Evolutionary conservation across 2,113 vertebrate species (phyloP).

Genomic region (Alosa alosa): DNA sequence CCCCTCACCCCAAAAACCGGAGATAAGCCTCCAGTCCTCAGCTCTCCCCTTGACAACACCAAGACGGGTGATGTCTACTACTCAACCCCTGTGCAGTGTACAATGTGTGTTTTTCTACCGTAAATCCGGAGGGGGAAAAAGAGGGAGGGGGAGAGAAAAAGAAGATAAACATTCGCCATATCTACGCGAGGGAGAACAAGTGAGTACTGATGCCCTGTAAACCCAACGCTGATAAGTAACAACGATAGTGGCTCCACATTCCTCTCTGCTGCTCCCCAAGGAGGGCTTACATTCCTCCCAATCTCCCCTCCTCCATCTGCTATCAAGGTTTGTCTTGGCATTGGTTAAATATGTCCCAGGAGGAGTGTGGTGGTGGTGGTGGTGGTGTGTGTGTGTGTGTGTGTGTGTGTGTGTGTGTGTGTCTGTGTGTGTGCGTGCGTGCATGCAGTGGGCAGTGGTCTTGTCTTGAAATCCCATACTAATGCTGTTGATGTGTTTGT

Average conservation of each 20-base stretch:
- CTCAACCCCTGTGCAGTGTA: neutral
- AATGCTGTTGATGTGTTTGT: neutral
- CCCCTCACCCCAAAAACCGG: neutral
- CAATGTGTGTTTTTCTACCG: slow-evolving; percentile 15
- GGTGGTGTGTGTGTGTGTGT: neutral
- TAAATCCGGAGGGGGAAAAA: neutral
- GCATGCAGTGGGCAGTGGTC: neutral
- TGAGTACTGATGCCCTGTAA: slow-evolving; percentile 22
- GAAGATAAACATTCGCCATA: slow-evolving; percentile 29
- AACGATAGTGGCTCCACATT: slow-evolving; percentile 13
- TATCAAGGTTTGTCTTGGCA: slow-evolving; percentile 8
- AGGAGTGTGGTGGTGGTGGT: neutral
- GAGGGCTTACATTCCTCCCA: slow-evolving; percentile 14
- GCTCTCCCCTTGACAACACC: neutral
- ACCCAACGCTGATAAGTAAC: slow-evolving; percentile 31
- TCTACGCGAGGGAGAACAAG: slow-evolving; percentile 14
- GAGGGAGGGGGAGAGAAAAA: neutral
- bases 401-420: neutral
- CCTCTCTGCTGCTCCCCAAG: slow-evolving; percentile 20
- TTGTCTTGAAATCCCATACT: neutral
- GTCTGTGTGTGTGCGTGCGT: neutral
- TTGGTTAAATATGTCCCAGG: slow-evolving; percentile 5
- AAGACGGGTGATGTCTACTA: neutral
- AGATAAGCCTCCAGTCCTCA: neutral
- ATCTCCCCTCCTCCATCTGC: slow-evolving; percentile 17